Evolutionary conservation across 2,797 vertebrate genomes (phyloP), one percentile per base, ranked within the genome.

Genomic region (Eulemur rubriventer): DNA sequence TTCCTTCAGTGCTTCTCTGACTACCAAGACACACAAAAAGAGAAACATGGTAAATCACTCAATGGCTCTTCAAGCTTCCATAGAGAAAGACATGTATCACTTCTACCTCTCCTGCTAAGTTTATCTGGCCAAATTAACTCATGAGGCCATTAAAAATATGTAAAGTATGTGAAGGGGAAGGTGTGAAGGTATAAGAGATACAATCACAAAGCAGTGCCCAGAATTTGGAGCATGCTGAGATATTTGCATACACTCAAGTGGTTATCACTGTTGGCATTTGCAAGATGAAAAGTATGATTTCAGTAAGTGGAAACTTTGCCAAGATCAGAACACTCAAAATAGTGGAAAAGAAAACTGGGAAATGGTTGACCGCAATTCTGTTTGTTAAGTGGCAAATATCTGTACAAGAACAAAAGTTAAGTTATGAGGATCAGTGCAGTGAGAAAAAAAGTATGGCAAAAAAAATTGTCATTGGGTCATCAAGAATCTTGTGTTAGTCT

Each of bases 351-450:
- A 26, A 30, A 59, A 67, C 1, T 33, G 0, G 7, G 1, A 88
- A 72, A 57, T 0, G 30, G 33, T n/a, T 52, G 14, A 48, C 6
- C 89, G 13, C 1, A 26, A 48, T 59, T 87, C 76, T 52, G 1
- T 57, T 72, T 65, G 81, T 28, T 61, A 73, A 85, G 8, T 79
- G 69, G 73, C 22, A 89, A 86, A 57, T 63, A 69, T 91, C 35
- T 67, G 8, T 43, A 1, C 2, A 38, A 30, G 33, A 63, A 35
- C 26, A 35, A 50, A 86, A 48, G 1, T 65, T 35, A 41, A 6
- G 4, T 12, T 22, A 16, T 9, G 8, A 52, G 33, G 8, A 26
- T 28, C 35, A 67, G 1, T 33, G 0, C 1, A 61, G 1, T 41
- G 1, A 4, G 14, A 73, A 9, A 41, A 41, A 30, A 70, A 50